phyloP scores from a whole-genome alignment of 2,888 invertebrate species.

The Amphiduros pacificus region DNA sequence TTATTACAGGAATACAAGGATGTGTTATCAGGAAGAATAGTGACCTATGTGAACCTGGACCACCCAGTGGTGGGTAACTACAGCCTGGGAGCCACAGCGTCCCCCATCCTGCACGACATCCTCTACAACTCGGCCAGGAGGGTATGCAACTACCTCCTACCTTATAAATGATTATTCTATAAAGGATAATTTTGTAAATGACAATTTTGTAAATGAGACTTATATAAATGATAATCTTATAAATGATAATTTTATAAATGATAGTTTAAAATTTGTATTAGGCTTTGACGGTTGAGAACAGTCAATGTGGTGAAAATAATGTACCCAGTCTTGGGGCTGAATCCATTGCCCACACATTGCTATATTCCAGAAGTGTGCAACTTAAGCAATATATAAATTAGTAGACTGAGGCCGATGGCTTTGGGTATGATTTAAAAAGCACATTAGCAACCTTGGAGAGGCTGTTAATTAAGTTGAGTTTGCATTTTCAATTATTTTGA shows the following conservation, averaged over 20 bases:
- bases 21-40: constrained; percentile 5
- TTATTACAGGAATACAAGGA: constrained; percentile 6
- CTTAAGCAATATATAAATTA: too few species aligned
- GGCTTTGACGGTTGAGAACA: too few species aligned
- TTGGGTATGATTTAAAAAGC: too few species aligned
- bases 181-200: too few species aligned
- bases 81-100: constrained; percentile 4
- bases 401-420: too few species aligned
- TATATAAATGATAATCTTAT: not conserved
- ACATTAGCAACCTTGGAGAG: too few species aligned
- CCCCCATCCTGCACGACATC: constrained; percentile 6
- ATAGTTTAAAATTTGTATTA: too few species aligned
- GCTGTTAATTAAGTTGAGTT: not conserved
- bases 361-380: too few species aligned
- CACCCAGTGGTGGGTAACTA: constrained; percentile 15
- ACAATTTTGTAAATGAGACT: too few species aligned
- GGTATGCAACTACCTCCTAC: not conserved
- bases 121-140: constrained; percentile 13
- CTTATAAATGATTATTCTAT: not conserved
- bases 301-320: too few species aligned
- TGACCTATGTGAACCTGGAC: constrained; percentile 14
- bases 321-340: too few species aligned
- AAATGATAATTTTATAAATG: not conserved
- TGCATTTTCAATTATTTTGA: not conserved
- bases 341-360: too few species aligned